Evolutionary conservation across 2,888 invertebrate species (phyloP).

Genomic region (Cistogaster globosa): DNA sequence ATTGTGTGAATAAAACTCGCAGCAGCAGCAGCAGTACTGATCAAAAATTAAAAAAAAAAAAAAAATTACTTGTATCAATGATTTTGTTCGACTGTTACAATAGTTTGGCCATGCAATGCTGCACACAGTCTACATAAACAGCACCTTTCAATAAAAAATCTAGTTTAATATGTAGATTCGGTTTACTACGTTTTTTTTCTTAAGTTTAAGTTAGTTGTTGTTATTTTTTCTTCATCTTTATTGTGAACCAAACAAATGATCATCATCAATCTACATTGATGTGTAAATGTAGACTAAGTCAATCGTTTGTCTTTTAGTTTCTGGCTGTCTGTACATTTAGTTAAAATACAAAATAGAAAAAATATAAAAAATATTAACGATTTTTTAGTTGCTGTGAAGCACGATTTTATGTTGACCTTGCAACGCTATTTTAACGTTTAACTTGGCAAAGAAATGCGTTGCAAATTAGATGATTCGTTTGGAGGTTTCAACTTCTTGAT

Average conservation of each 20-base stretch:
- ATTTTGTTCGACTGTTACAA: conserved; percentile 26
- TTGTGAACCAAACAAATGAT: conserved; percentile 47
- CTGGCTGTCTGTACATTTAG: conserved; percentile 15
- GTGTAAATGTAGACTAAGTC: conserved; percentile 70
- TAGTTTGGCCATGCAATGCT: conserved; percentile 21
- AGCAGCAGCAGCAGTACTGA: conserved; percentile 46
- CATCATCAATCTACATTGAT: conserved; percentile 68
- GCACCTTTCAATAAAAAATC: conserved; percentile 58
- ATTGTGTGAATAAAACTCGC: conserved; percentile 69
- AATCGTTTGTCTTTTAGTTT: conserved; percentile 58
- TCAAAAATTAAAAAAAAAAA: conserved; percentile 25
- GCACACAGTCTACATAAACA: conserved; percentile 13
- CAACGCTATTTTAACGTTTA: conserved; percentile 70
- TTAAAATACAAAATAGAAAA: conserved; percentile 16
- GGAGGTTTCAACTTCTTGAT: conserved; percentile 46
- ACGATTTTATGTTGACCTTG: conserved; percentile 69
- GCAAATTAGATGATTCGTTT: conserved; percentile 67
- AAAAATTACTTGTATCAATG: conserved; percentile 35
- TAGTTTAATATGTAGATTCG: conserved; percentile 64
- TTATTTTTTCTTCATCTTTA: background rate
- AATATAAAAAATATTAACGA: conserved; percentile 16
- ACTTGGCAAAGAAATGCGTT: conserved; percentile 72
- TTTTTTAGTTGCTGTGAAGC: conserved; percentile 57
- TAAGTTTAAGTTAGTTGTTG: conserved; percentile 9
- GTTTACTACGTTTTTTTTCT: conserved; percentile 17